These are phyloP conservation scores for Cyanocitta stelleri DNA, from an alignment of 2,113 vertebrate species.

Conservation along the genomic window DNA sequence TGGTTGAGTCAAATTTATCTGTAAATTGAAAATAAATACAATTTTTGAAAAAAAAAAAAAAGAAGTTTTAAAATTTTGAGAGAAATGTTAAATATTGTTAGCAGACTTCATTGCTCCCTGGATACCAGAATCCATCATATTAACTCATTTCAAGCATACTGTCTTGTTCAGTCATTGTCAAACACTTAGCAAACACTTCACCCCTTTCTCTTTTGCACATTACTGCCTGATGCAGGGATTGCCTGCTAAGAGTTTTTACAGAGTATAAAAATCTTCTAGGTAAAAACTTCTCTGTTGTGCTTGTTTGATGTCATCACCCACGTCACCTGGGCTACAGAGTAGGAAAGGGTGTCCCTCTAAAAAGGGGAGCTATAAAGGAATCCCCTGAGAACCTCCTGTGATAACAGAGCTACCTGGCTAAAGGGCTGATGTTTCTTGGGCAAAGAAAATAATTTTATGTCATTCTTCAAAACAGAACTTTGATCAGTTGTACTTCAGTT, in stretches of 20 bases:
- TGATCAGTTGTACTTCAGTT: neutral
- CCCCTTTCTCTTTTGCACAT: neutral
- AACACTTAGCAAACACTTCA: neutral
- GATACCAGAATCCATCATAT: neutral
- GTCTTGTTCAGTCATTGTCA: neutral
- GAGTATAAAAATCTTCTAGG: neutral
- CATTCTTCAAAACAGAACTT: neutral
- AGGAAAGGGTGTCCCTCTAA: neutral
- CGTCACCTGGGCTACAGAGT: neutral
- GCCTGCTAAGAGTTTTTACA: neutral
- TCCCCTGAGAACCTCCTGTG: neutral
- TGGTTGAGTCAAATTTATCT: neutral
- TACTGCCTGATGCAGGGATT: neutral
- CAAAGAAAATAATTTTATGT: neutral
- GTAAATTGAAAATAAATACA: neutral
- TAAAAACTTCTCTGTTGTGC: neutral
- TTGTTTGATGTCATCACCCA: neutral
- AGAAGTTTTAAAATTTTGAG: neutral
- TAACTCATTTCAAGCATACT: neutral
- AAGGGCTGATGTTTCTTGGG: neutral
- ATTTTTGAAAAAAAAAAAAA: neutral
- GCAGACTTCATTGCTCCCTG: neutral
- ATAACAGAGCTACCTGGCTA: neutral
- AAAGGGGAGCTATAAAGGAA: neutral
- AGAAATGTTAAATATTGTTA: neutral